Evolutionary conservation across 1,140 invertebrate species (phyloP), one percentile per base, ranked within the genome.

Genomic region (Platyura marginata): DNA sequence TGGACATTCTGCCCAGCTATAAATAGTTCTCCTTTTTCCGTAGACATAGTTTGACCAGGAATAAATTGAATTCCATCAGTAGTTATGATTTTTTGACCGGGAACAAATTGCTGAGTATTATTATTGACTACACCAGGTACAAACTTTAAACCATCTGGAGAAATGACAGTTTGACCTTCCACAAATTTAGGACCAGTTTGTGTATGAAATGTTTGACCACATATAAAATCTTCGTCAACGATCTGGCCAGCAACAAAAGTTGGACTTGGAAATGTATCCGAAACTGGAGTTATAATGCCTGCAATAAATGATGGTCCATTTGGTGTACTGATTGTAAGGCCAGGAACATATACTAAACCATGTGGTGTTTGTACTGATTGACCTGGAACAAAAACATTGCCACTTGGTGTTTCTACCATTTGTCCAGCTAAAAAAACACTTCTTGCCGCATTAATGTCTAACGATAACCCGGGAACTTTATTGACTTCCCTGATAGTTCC

Each of bases 331-430:
- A 83, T 67, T 34, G 74, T 81, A 37, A 82, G 68, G 1, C 81
- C 81, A 21, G 81, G 78, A 39, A 79, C 70, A 57, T 83, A 86
- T 42, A 70, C 59, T 20, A 67, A 61, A 13, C 77, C 78, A 44
- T 68, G 60, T 33, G 75, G 72, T 9, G 76, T 79, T 48, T 74
- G 62, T n/a, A 82, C 59, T 8, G 78, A 77, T 58, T 81, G 77
- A 19, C 80, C 79, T 2, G 79, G 77, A 6, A 82, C 68, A 55
- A 82, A 84, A 21, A 77, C 72, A 1, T 69, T 63, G 20, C 77
- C 78, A 25, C 64, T 67, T 47, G 69, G 66, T 10, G 76, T 79
- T 50, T 76, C 65, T 15, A 82, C 62, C 11, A 79, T 77, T 63
- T 81, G 77, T 8, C 80, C 79, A 2, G 79, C 77, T n/a, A 83